Evolutionary conservation across 2,113 vertebrate species (phyloP).

Genomic region (Mustela nigripes): DNA sequence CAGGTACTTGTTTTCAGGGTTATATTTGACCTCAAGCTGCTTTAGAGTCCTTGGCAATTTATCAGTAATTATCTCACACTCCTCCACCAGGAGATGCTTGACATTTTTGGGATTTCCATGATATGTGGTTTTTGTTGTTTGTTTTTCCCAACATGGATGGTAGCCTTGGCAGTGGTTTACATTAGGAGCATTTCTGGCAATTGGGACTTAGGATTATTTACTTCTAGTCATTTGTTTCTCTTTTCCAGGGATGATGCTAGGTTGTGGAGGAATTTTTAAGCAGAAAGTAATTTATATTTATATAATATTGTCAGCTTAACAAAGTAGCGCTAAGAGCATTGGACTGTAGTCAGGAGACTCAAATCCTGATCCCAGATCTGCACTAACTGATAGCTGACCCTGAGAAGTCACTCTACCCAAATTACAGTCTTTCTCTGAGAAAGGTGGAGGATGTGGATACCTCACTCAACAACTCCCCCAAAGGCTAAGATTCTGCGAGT

Average conservation of each 20-base stretch:
- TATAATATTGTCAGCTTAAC: background rate
- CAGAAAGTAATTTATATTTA: background rate
- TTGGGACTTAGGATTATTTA: background rate
- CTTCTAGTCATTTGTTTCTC: background rate
- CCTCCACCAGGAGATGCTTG: background rate
- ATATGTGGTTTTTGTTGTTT: background rate
- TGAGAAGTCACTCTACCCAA: background rate
- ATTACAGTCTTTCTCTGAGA: background rate
- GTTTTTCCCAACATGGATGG: background rate
- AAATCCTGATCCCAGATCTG: background rate
- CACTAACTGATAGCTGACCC: background rate
- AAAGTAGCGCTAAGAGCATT: background rate
- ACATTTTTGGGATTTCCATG: background rate
- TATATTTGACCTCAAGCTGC: background rate
- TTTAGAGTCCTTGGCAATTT: background rate
- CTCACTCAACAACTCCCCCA: background rate
- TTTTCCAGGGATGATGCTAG: background rate
- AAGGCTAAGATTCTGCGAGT: background rate
- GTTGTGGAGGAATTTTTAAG: background rate
- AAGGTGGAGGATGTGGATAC: background rate
- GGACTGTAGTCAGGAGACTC: background rate
- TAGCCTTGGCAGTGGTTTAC: background rate
- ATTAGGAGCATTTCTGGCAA: background rate
- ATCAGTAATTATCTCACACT: background rate
- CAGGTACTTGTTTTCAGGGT: background rate